These are phyloP conservation scores for Empidonax alnorum DNA, from an alignment of 2,113 vertebrate species.

Conservation along the genomic window DNA sequence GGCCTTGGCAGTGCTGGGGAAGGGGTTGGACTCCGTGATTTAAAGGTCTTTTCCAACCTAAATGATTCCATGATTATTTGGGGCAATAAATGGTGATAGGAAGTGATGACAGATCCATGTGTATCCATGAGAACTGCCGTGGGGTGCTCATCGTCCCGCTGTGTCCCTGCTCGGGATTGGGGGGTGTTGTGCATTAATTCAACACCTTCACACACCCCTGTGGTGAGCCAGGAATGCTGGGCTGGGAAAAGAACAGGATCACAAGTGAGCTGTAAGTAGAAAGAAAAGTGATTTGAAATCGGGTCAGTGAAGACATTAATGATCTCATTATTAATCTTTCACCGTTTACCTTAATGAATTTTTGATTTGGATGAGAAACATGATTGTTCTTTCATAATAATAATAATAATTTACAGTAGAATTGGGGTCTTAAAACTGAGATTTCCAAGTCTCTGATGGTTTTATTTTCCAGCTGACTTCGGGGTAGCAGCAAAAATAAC, in stretches of 20 bases:
- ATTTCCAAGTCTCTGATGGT: not conserved
- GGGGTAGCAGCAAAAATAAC: slow-evolving; percentile 99
- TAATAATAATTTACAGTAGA: not conserved
- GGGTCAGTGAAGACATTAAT: not conserved
- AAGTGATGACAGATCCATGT: not conserved
- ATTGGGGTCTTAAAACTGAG: not conserved
- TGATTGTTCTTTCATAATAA: not conserved
- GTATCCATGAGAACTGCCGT: not conserved
- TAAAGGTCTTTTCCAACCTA: not conserved
- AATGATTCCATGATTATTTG: not conserved
- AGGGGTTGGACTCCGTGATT: not conserved
- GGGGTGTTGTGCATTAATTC: not conserved
- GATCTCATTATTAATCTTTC: not conserved
- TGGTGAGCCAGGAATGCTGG: not conserved
- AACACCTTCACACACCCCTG: accelerated
- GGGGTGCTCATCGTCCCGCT: not conserved
- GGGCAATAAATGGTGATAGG: not conserved
- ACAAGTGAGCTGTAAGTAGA: not conserved
- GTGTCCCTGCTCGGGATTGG: accelerated
- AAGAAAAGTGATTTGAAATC: not conserved
- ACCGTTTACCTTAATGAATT: not conserved
- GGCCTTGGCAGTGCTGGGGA: not conserved
- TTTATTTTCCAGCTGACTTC: slow-evolving; percentile 88
- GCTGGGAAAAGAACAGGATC: not conserved
- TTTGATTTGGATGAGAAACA: not conserved